Conservation (phyloP, 2,888 invertebrate genomes). For the Agrochola macilenta region DNA sequence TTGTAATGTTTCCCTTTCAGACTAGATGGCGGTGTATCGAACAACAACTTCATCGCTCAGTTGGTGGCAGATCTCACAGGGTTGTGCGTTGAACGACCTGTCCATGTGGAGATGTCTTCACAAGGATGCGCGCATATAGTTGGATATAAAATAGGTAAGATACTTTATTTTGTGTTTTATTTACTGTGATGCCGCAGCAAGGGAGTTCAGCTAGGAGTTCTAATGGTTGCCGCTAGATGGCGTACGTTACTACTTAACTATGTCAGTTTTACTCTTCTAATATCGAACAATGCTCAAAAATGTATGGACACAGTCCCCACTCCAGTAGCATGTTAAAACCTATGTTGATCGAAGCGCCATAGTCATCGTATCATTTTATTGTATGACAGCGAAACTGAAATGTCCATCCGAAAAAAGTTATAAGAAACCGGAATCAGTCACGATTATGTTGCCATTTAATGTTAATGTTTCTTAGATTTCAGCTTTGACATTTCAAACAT, state of each 20-base stretch:
- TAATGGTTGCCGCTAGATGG: slow-evolving; percentile 4
- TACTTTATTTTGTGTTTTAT: background rate
- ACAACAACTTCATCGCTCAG: slow-evolving; percentile 97
- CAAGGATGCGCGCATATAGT: slow-evolving; percentile 96
- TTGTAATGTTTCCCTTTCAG: slow-evolving; percentile 87
- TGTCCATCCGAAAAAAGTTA: no score
- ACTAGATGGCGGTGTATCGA: slow-evolving; percentile 98
- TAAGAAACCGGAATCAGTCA: no score
- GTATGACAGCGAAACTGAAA: no score
- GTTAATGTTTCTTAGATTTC: no score
- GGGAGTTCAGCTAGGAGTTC: background rate
- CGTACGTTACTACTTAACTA: background rate
- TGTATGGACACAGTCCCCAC: no score
- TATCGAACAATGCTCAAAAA: background rate
- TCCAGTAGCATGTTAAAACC: no score
- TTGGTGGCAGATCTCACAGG: slow-evolving; percentile 95
- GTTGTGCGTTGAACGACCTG: slow-evolving; percentile 93
- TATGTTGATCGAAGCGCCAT: no score
- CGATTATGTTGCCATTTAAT: no score
- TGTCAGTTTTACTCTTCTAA: background rate
- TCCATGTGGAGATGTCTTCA: slow-evolving; percentile 95
- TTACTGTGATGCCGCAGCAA: background rate
- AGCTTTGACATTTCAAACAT: no score
- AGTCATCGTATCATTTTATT: no score
- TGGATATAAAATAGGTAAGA: slow-evolving; percentile 93